Percentiles rank a stretch among this genome's conserved stretches.
Evolutionary conservation across 2,113 vertebrate genomes (phyloP).

Genomic region (Aptenodytes patagonicus): DNA sequence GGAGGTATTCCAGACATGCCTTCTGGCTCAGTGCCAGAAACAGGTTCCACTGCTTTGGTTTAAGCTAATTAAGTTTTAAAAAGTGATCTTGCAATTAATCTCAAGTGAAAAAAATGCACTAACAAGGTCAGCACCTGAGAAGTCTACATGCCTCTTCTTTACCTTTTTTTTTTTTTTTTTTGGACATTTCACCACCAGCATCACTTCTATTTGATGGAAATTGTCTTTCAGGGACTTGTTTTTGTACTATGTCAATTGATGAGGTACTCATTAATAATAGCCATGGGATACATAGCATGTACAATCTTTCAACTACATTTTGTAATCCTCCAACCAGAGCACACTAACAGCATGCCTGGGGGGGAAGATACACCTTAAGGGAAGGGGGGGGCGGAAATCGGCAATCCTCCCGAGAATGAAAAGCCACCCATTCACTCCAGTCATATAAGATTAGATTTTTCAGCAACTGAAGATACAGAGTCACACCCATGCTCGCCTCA

Average conservation of each 20-base stretch:
- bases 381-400: too few species aligned
- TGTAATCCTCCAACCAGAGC: background rate
- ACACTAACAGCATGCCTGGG: background rate
- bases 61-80: background rate
- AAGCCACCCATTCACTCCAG: background rate
- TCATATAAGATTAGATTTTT: background rate
- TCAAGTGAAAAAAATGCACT: background rate
- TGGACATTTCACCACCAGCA: background rate
- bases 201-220: background rate
- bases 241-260: background rate
- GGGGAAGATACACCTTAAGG: background rate
- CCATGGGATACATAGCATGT: background rate
- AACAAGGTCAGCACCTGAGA: background rate
- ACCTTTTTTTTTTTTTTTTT: background rate
- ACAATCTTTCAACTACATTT: background rate
- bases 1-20: background rate
- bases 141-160: background rate
- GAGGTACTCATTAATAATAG: background rate
- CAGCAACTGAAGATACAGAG: background rate
- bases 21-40: background rate
- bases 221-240: background rate
- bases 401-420: background rate
- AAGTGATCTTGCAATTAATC: background rate
- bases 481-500: background rate
- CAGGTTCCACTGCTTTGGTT: background rate